phyloP scores from a whole-genome alignment of 2,113 vertebrate genomes.

The Cyprinodon variegatus region DNA sequence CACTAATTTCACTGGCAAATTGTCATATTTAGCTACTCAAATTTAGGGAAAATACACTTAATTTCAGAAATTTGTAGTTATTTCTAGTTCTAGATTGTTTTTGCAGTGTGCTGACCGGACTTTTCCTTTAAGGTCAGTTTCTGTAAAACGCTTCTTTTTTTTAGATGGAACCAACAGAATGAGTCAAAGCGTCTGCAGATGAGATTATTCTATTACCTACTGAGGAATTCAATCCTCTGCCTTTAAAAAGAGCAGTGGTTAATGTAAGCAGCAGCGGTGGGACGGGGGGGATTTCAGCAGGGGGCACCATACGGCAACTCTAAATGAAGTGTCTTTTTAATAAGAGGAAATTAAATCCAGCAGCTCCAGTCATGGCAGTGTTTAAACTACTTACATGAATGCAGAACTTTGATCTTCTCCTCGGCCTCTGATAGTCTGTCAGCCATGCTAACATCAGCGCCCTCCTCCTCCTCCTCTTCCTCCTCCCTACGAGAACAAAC shows the following conservation, averaged over 20 bases:
- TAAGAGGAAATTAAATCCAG: conserved; percentile 30
- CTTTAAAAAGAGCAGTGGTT: not conserved
- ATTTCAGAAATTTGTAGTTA: no score
- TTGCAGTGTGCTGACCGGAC: no score
- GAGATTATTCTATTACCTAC: not conserved
- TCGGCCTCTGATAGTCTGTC: conserved; percentile 91
- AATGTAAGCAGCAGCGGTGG: conserved; percentile 17
- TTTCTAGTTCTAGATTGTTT: no score
- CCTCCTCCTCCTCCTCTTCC: conserved; percentile 83
- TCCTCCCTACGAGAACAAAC: conserved; percentile 81
- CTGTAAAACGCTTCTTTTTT: not conserved
- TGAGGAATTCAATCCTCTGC: not conserved
- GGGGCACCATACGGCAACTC: conserved; percentile 24
- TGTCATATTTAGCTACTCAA: no score
- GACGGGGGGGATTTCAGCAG: conserved; percentile 30
- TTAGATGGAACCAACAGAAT: not conserved
- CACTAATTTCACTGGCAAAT: no score
- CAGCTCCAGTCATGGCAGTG: conserved; percentile 28
- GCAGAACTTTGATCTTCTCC: conserved; percentile 93
- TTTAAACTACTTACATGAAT: conserved; percentile 84
- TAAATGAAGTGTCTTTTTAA: conserved; percentile 7
- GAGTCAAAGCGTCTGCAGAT: not conserved
- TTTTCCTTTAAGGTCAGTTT: not conserved
- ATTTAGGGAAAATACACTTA: no score
- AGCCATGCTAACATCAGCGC: conserved; percentile 84